Evolutionary conservation across 35 echinoderm and acorn worm genomes (phyloP), one percentile per base, ranked within the genome.

Genomic region (Chiridota heheva): DNA sequence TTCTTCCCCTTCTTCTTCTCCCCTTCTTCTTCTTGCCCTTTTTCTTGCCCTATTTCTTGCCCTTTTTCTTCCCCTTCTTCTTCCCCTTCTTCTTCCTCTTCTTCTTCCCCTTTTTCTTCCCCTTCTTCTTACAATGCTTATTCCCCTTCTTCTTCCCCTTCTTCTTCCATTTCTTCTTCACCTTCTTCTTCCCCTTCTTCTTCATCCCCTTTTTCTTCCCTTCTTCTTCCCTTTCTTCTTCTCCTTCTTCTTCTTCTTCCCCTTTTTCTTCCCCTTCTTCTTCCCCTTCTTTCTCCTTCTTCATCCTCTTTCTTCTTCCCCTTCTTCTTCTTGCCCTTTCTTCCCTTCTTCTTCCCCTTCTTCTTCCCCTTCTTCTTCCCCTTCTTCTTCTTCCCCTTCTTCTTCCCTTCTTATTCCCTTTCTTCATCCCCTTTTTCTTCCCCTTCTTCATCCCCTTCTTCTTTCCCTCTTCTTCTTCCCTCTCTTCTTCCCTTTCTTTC

Each of bases 61-160:
- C 22, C 48, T 53, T 53, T 22, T 53, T 53, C 48, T 53, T 53
- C 48, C 22, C 22, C 48, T 53, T 53, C 48, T 53, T 53, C 48
- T 53, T 53, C 48, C 48, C 40, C 20, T 43, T 72, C 69, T 72
- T 65, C 39, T 7, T 8, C 36, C 0, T 72, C 69, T 72, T 8
- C 35, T 18, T 42, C 39, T 72, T 38, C 48, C 40, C 36, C 69
- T 45, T 12, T 44, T 38, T 45, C 27, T 1, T 7, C 40, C 63
- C 2, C 12, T 29, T 36, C 34, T 67, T 7, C 40, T 35, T 40
- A 0, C 62, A 65, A 28, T 5, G 4, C 31, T 0, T 67, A n/a
- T 0, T 67, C 63, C n/a, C 40, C 8, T 16, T 27, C 26, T 10
- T 67, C 24, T 36, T 5, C 40, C 40, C 63, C 1, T 24, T 67